These are phyloP conservation scores for Saguinus midas DNA, from an alignment of 2,113 vertebrate genomes.

Conservation along the genomic window DNA sequence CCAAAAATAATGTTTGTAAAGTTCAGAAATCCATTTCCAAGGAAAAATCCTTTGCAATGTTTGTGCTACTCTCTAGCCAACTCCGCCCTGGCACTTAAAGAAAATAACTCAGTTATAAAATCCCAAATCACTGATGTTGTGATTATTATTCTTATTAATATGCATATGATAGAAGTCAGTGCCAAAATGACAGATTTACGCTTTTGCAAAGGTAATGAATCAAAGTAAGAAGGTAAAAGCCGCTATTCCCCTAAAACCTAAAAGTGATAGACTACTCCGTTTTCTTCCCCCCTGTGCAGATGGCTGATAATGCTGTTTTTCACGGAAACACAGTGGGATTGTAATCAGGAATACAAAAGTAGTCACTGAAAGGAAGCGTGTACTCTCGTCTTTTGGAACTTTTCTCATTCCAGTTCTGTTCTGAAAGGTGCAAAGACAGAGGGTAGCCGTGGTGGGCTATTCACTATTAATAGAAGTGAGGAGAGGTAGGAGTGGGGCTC, in stretches of 20 bases:
- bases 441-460: accelerated
- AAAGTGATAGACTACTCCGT: constrained; percentile 73
- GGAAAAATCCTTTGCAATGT: constrained; percentile 41
- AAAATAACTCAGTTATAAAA: constrained; percentile 79
- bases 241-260: constrained; percentile 74
- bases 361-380: background rate
- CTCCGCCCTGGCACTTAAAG: constrained; percentile 76
- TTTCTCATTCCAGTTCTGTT: background rate
- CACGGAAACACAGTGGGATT: background rate
- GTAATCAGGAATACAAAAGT: constrained; percentile 11
- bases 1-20: constrained; percentile 8
- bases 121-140: constrained; percentile 75
- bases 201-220: constrained; percentile 81
- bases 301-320: constrained; percentile 57
- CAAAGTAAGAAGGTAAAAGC: constrained; percentile 81
- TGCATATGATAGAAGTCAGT: constrained; percentile 78
- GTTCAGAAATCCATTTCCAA: constrained; percentile 65
- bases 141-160: constrained; percentile 82
- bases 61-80: constrained; percentile 66
- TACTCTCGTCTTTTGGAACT: background rate
- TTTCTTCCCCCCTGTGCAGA: background rate
- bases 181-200: constrained; percentile 79
- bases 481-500: background rate
- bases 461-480: background rate
- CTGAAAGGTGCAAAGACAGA: no score